A percentile compares a stretch with the other conserved stretches of the same genome.
Evolutionary conservation across 1,140 invertebrate genomes (phyloP).

Genomic region (Drosophila paulistorum): DNA sequence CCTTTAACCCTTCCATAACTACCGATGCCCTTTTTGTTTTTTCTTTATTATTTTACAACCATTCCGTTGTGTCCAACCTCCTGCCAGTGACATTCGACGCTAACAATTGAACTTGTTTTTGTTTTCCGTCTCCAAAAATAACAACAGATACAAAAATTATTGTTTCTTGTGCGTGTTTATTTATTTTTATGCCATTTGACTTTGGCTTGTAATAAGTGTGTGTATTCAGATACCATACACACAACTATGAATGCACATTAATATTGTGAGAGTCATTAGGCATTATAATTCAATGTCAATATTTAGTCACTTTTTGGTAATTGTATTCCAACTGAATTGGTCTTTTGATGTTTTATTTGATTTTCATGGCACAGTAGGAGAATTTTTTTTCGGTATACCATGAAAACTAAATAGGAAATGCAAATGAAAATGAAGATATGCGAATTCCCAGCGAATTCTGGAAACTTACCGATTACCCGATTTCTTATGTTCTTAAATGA

Average conservation of each 20-base stretch:
- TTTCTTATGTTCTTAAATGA: too few relatives aligned
- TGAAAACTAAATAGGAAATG: too few relatives aligned
- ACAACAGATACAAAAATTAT: constrained; percentile 36
- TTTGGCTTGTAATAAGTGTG: constrained; percentile 17
- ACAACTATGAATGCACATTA: constrained; percentile 45
- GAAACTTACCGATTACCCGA: too few relatives aligned
- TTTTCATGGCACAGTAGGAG: not conserved
- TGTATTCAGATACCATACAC: not conserved
- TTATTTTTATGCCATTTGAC: constrained; percentile 40
- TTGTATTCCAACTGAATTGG: constrained; percentile 13
- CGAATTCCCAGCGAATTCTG: too few relatives aligned
- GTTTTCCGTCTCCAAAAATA: constrained; percentile 24
- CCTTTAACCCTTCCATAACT: constrained; percentile 36
- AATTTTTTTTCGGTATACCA: too few relatives aligned
- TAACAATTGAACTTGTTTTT: not conserved
- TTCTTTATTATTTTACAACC: not conserved
- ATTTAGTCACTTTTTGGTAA: constrained; percentile 42
- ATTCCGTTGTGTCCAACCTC: not conserved
- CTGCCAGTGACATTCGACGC: constrained; percentile 39
- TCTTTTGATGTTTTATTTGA: not conserved
- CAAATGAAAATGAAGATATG: too few relatives aligned
- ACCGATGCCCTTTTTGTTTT: constrained; percentile 1
- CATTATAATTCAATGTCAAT: constrained; percentile 77
- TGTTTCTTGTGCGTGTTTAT: constrained; percentile 40
- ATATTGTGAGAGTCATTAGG: constrained; percentile 50